Evolutionary conservation across 2,797 vertebrate species (phyloP).

Genomic region (Microhierax caerulescens): DNA sequence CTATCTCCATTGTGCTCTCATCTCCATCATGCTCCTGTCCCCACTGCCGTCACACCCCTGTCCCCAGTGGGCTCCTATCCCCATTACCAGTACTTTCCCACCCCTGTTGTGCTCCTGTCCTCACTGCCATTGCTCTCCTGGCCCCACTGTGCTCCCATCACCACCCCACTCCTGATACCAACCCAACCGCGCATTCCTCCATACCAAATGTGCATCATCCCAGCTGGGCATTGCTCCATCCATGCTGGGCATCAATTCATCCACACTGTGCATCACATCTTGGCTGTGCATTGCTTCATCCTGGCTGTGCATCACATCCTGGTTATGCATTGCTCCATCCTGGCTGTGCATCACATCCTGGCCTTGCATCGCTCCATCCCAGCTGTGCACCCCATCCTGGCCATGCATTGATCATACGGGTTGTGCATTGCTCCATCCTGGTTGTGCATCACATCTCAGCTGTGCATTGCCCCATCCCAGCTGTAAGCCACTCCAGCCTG

Average conservation of each 20-base stretch:
- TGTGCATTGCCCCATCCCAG: rapidly evolving
- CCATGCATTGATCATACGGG: background rate
- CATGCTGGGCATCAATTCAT: background rate
- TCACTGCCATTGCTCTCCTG: rapidly evolving
- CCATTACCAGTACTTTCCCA: background rate
- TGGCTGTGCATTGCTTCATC: rapidly evolving
- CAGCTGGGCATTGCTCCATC: background rate
- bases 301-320: background rate
- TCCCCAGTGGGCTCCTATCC: background rate
- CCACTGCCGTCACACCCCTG: background rate
- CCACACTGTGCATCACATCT: background rate
- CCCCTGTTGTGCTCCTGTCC: background rate
- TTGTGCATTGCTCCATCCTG: background rate
- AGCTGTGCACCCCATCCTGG: background rate
- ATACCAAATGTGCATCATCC: background rate
- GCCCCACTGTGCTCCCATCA: background rate
- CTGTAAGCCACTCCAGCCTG: rapidly evolving
- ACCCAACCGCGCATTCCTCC: rapidly evolving
- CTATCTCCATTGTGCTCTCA: background rate
- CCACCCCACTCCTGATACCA: rapidly evolving
- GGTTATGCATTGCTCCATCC: rapidly evolving
- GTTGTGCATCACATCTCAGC: rapidly evolving
- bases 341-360: background rate
- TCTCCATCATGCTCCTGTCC: no score
- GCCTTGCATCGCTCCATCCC: background rate